phyloP scores from a whole-genome alignment of 2,888 invertebrate species.

The Amiota minor region DNA sequence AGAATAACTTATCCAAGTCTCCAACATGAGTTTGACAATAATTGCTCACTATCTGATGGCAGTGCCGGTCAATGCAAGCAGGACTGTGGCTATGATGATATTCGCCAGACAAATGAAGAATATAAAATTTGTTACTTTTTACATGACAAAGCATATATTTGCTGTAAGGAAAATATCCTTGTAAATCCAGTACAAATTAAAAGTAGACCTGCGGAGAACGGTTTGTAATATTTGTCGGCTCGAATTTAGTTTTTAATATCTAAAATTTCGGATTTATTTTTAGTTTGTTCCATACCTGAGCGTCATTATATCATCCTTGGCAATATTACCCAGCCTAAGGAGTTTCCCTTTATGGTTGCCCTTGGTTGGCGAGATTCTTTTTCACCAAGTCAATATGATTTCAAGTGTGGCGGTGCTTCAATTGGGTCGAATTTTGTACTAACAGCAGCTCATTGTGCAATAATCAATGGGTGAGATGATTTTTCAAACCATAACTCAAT shows the following conservation, averaged over 20 bases:
- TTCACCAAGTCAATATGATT: slow-evolving; percentile 44
- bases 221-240: background rate
- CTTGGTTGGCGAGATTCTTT: slow-evolving; percentile 57
- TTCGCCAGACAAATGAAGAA: slow-evolving; percentile 31
- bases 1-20: background rate
- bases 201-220: background rate
- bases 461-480: slow-evolving; percentile 46
- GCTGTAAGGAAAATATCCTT: slow-evolving; percentile 20
- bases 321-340: slow-evolving; percentile 36
- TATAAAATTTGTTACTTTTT: slow-evolving; percentile 46
- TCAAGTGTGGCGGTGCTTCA: slow-evolving; percentile 63
- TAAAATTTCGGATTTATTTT: background rate
- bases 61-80: background rate
- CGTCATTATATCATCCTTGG: slow-evolving; percentile 31
- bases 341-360: slow-evolving; percentile 54
- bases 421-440: slow-evolving; percentile 56
- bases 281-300: background rate
- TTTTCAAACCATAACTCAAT: too few species aligned
- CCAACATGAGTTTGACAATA: background rate
- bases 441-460: slow-evolving; percentile 67
- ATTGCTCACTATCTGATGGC: background rate
- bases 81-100: slow-evolving; percentile 1
- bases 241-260: background rate
- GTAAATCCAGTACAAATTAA: background rate
- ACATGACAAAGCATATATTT: slow-evolving; percentile 8